Conservation (phyloP, 2,888 invertebrate species). For the Agriopis marginaria region DNA sequence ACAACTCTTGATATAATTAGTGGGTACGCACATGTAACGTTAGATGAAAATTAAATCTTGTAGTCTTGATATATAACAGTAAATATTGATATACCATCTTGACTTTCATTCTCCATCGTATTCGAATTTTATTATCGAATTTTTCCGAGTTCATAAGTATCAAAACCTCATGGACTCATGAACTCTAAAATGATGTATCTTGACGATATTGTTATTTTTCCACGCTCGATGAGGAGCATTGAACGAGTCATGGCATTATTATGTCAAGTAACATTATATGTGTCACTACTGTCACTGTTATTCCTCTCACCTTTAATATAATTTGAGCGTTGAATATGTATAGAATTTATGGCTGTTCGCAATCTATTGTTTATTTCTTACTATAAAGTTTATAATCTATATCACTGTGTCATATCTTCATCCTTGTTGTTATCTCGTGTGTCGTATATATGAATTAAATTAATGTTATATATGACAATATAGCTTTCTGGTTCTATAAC, state of each 20-base stretch:
- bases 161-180: conserved; percentile 18
- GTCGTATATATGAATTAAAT: conserved; percentile 70
- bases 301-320: conserved; percentile 61
- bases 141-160: background rate
- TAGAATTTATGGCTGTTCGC: conserved; percentile 71
- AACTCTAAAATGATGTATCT: conserved; percentile 30
- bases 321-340: conserved; percentile 66
- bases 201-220: conserved; percentile 44
- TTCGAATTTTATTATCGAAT: background rate
- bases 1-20: conserved; percentile 51
- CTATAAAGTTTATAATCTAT: conserved; percentile 68
- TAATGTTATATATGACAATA: conserved; percentile 82
- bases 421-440: conserved; percentile 78
- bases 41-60: conserved; percentile 44
- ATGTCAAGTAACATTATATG: conserved; percentile 57
- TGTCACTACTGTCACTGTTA: conserved; percentile 76
- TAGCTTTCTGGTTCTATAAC: conserved; percentile 68
- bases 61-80: conserved; percentile 24
- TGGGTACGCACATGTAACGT: conserved; percentile 58
- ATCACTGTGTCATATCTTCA: conserved; percentile 81
- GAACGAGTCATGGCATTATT: conserved; percentile 68
- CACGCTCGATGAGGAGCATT: conserved; percentile 24
- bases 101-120: background rate
- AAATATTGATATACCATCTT: conserved; percentile 4
- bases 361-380: conserved; percentile 50